Base-by-base conservation (phyloP, 2,113 vertebrate genomes). In the Neogobius melanostomus region DNA sequence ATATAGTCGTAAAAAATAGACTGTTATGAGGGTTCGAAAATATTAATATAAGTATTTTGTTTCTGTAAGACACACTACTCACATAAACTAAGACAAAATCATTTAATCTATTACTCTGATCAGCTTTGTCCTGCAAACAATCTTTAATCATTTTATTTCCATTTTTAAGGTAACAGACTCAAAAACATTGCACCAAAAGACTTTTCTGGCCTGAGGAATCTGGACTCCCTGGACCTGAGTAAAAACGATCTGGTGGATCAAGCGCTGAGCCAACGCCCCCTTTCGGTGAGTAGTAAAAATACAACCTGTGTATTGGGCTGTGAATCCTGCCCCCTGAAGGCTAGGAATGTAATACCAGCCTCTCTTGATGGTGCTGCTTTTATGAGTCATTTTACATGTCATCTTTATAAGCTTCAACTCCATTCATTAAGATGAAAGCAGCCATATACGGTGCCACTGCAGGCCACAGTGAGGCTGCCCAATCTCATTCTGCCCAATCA, bases 181-280 rank as follows among this genome's bases (percentile, higher is more conserved):
- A 80, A 83, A 53, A 82, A 56, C 56, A 82, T 95, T 65, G 45
- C 84, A 0, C 66, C 79, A 5, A 71, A 80, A 42, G 68, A 59
- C 5, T 91, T 96, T 79, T 81, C 86, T 1, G 93, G 90, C 2
- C 75, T 95, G 11, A 90, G 82, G 0, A 84, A 88, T 52, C 82
- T 95, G 77, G 89, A 94, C 64, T 79, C 87, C 28, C 74, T 96
- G 80, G 92, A 94, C 79, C 86, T 95, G 72, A 95, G 93, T 85
- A 88, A 88, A 51, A 96, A 95, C 87, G 68, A 82, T 21, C 86
- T 95, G 72, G 83, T 86, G 0, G 90, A 92, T 48, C 73, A 72
- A 0, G 90, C 92, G 0, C 81, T 95, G 56, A 80, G 82, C 64
- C 81, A 67, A 5, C 77, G 85, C 10, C 81, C 88, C 0, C 92